Evolutionary conservation across 2,797 vertebrate species (phyloP), one percentile per base, ranked within the genome.

Genomic region (Merluccius polli): DNA sequence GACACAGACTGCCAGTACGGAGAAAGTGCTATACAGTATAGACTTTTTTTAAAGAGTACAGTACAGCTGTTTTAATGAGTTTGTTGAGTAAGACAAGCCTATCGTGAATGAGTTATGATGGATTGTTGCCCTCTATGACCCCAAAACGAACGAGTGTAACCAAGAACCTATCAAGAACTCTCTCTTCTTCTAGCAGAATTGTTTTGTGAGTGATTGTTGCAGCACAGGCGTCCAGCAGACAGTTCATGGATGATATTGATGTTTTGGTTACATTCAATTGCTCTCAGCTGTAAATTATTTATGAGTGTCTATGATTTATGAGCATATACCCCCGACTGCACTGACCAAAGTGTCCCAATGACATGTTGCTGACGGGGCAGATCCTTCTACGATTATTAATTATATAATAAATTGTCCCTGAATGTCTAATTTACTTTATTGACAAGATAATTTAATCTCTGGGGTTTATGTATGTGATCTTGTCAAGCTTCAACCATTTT

Each of bases 251-350:
- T 30, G 11, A 52, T 85, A 88, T 87, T 83, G 85, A 88, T 78
- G 81, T 83, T 87, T 83, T 74, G 70, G 85, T 84, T 85, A 81
- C 77, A 77, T 38, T 76, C 79, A 83, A 82, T 78, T 75, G 76
- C 79, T 83, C 74, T 87, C 75, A 83, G 71, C 78, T 78, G 80
- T 89, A 83, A 86, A 89, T 87, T 77, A 92, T 90, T 83, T 80
- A 89, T 86, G 83, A 87, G 77, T 38, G 44, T 31, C 74, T 35
- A 87, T 87, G 83, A 89, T 88, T 90, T 87, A 90, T 79, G 80
- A 63, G 74, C 83, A 83, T 11, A 63, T 24, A 24, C 48, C 48
- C 48, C 48, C 4, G 18, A n/a, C 59, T 82, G 71, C 44, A 73
- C 77, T 77, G 77, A 74, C 44, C 72, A 59, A 87, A 69, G 74